Evolutionary conservation across 2,888 invertebrate genomes (phyloP), one percentile per base, ranked within the genome.

Genomic region (Apamea sordens): DNA sequence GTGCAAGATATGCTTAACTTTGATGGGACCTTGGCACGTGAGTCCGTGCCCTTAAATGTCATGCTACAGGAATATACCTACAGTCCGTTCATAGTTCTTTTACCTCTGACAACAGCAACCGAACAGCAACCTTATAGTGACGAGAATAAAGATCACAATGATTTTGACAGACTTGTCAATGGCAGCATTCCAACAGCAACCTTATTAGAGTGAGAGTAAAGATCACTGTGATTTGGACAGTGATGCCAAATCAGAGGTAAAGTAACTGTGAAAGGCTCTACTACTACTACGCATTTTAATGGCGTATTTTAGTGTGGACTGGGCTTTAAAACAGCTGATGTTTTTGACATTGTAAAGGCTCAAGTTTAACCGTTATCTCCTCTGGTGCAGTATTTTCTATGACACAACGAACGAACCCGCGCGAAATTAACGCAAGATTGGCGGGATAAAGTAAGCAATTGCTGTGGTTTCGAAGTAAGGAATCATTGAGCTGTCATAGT

Each of bases 11-110:
- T 47, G 18, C 53, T 50, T 61, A 77, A 65, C 24, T 86, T 75
- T 63, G 70, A 71, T 41, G 53, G 44, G 47, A 56, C 86, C 83
- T 87, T 87, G 88, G 75, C 73, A 82, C 61, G 73, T 73, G 77
- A 47, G 50, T 32, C 71, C 28, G n/a, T 82, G 84, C 77, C 80
- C 80, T 87, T 79, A 84, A 32, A 59, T 28, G 83, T 67, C 61
- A 28, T 76, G 75, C 63, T 73, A 78, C 41, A 75, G 36, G 32
- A 78, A 75, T 81, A 50, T 73, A 72, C 11, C 56, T n/a, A 59
- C 24, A 59, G 56, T 59, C n/a, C n/a, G n/a, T n/a, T n/a, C 56
- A 59, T 11, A 59, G 56, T 59, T 59, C 2, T 59, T 59, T 59
- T n/a, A 59, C 56, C n/a, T 59, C n/a, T 50, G 56, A 59, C 11